Evolutionary conservation across 2,113 vertebrate species (phyloP), one percentile per base, ranked within the genome.

Genomic region (Neodontobutis hainanensis): DNA sequence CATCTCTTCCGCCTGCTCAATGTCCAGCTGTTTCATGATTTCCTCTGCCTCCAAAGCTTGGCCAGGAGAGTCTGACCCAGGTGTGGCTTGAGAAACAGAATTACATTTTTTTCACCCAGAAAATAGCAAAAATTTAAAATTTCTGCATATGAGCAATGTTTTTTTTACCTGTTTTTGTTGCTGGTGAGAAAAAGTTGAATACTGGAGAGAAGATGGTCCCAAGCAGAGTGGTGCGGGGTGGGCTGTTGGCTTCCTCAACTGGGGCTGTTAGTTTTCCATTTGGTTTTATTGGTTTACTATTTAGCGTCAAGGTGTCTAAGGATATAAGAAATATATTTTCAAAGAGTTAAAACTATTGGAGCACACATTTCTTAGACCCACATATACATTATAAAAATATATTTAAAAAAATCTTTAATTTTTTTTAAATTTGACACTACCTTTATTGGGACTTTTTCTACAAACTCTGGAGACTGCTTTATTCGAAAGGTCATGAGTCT

Each of bases 141-240:
- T 40, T 40, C 8, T 40, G 38, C 38, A 40, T 8, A 55, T n/a
- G 52, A 55, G 32, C 14, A 36, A 14, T 36, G 51, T 59, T 8
- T 4, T 78, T 53, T 70, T 91, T 90, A 98, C 97, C 96, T 89
- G 96, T 98, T 94, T 98, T 98, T 89, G 94, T 98, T 94, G 96
- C 95, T 93, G 97, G 96, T 93, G 97, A 98, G 92, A 99, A 99
- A 87, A 99, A 99, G 92, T 97, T 99, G 90, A 98, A 99, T 76
- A 99, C 97, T 0, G 97, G 97, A 84, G 97, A 99, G 90, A 99
- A 99, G 89, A 99, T 99, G 83, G 97, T 99, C 79, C 97, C 97
- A 78, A 99, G 91, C 83, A 98, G 91, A 0, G 96, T 97, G 57
- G 96, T 98, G 81, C 96, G 95, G 4, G 96, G 94, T 5, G 97